Evolutionary conservation across 2,888 invertebrate species (phyloP).

Genomic region (Caenorhabditis doughertyi): DNA sequence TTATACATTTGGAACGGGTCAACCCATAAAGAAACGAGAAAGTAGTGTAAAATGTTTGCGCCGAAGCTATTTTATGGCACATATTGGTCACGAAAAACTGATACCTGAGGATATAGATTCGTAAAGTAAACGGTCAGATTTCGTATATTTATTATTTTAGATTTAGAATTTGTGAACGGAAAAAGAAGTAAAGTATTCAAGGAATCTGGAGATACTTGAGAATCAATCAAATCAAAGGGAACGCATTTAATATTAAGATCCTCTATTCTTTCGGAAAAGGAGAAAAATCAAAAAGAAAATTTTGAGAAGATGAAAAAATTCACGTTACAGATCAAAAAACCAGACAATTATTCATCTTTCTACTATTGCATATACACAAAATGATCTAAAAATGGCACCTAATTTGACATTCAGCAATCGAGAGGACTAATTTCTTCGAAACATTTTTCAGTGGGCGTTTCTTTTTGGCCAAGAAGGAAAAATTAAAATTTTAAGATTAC

Average conservation of each 20-base stretch:
- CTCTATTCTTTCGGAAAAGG: background rate
- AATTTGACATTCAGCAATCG: constrained; percentile 22
- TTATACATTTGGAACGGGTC: background rate
- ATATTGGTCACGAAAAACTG: constrained; percentile 7
- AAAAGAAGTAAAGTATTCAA: background rate
- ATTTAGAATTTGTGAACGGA: background rate
- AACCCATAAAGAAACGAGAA: constrained; percentile 1
- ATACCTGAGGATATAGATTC: background rate
- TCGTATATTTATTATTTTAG: constrained; percentile 1
- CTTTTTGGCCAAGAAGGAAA: background rate
- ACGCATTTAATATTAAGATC: background rate
- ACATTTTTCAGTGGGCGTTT: background rate
- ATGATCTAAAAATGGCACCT: constrained; percentile 13
- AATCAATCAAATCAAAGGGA: background rate
- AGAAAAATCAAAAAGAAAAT: background rate
- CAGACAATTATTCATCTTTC: constrained; percentile 41
- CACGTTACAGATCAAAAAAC: constrained; percentile 31
- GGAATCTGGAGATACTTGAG: background rate
- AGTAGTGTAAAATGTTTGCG: constrained; percentile 2
- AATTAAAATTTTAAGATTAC: background rate
- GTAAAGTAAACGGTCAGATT: constrained; percentile 28
- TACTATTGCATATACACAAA: background rate
- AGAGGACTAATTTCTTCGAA: background rate
- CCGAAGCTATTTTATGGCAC: constrained; percentile 21
- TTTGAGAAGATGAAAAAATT: background rate